These are phyloP conservation scores for Oreochromis niloticus DNA, from an alignment of 2,113 vertebrate genomes.

Conservation along the genomic window DNA sequence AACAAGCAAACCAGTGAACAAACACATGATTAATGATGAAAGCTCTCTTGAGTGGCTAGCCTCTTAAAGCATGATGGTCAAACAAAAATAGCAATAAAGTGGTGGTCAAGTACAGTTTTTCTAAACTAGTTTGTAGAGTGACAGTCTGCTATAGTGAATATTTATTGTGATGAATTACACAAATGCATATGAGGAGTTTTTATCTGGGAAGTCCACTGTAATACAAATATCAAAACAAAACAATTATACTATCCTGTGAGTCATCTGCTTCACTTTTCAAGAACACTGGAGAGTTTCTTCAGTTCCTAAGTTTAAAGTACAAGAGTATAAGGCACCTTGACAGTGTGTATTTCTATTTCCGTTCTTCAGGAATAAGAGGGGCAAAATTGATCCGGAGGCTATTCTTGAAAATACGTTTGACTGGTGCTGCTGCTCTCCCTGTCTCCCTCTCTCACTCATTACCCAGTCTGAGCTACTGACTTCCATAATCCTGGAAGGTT, in stretches of 20 bases:
- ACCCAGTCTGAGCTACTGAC: slow-evolving; percentile 76
- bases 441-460: slow-evolving; percentile 72
- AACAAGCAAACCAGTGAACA: background rate
- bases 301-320: background rate
- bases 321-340: slow-evolving; percentile 34
- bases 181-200: background rate
- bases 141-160: background rate
- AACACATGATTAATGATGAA: background rate
- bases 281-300: background rate
- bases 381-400: slow-evolving; percentile 65
- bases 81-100: background rate
- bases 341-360: slow-evolving; percentile 38
- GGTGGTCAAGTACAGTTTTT: background rate
- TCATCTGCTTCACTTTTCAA: background rate
- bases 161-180: background rate
- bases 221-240: background rate
- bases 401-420: slow-evolving; percentile 67
- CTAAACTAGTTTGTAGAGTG: background rate
- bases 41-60: background rate
- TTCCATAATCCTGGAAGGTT: slow-evolving; percentile 80
- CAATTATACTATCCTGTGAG: background rate
- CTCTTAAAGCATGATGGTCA: background rate
- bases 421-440: slow-evolving; percentile 37
- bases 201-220: background rate
- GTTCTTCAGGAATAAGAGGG: slow-evolving; percentile 47